Percentiles rank a stretch among this genome's conserved stretches.
These are phyloP conservation scores for Pardosa pseudoannulata DNA, from an alignment of 2,888 invertebrate genomes.

Conservation along the genomic window DNA sequence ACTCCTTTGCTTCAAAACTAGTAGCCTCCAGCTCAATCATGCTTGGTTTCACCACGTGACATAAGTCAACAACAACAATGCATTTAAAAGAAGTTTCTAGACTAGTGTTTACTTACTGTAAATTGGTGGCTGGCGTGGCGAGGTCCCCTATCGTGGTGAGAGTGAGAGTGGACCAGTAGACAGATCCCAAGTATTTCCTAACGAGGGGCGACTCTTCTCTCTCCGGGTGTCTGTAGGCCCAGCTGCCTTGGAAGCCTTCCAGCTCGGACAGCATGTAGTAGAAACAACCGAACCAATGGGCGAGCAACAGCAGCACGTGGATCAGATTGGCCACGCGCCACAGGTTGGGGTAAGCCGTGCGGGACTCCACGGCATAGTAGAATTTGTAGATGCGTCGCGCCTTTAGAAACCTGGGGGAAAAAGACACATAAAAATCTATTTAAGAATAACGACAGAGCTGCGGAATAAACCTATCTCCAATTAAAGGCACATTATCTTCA, in stretches of 20 bases:
- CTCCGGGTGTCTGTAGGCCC: slow-evolving; percentile 79
- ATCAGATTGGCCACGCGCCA: slow-evolving; percentile 97
- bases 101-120: too few relatives aligned
- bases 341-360: slow-evolving; percentile 96
- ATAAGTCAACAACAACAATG: too few relatives aligned
- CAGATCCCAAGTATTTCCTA: slow-evolving; percentile 93
- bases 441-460: too few relatives aligned
- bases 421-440: too few relatives aligned
- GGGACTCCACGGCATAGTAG: slow-evolving; percentile 96
- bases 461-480: too few relatives aligned
- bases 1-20: too few relatives aligned
- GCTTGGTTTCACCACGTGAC: too few relatives aligned
- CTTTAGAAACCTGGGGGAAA: slow-evolving; percentile 78
- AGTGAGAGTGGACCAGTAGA: slow-evolving; percentile 97
- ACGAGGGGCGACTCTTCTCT: slow-evolving; percentile 93
- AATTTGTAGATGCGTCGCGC: slow-evolving; percentile 92
- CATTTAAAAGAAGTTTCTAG: too few relatives aligned
- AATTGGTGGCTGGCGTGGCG: slow-evolving; percentile 95
- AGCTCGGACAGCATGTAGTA: slow-evolving; percentile 95
- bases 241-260: slow-evolving; percentile 85
- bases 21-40: too few relatives aligned
- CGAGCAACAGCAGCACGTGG: slow-evolving; percentile 94
- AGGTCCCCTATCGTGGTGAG: slow-evolving; percentile 97
- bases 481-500: too few relatives aligned
- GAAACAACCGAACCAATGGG: slow-evolving; percentile 99